Evolutionary conservation across 2,113 vertebrate genomes (phyloP), one percentile per base, ranked within the genome.

Genomic region (Peromyscus maniculatus): DNA sequence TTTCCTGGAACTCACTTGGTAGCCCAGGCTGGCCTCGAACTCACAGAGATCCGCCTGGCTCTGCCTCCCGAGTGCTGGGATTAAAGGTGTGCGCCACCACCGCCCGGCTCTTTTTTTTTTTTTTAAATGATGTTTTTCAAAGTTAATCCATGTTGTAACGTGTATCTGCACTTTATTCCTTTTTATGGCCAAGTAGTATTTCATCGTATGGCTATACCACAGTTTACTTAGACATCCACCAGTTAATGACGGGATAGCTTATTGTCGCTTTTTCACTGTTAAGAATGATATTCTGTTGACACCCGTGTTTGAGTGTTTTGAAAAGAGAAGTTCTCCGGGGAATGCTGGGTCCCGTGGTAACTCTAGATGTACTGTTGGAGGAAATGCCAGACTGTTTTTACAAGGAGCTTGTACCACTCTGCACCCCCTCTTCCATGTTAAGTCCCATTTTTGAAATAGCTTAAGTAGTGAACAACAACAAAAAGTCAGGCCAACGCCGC

Each of bases 71-170:
- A n/a, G n/a, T n/a, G n/a, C n/a, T n/a, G n/a, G n/a, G n/a, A n/a
- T n/a, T n/a, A n/a, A n/a, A n/a, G n/a, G n/a, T n/a, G n/a, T n/a
- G n/a, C n/a, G n/a, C n/a, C n/a, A n/a, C n/a, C n/a, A n/a, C n/a
- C n/a, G n/a, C n/a, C n/a, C n/a, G n/a, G n/a, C n/a, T n/a, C n/a
- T 43, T 43, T 49, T 31, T 43, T 43, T 43, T 49, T 31, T 43
- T 72, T 64, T 93, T 84, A 82, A 84, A n/a, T 72, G 28, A n/a
- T 80, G 21, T 95, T 74, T 95, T 83, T 95, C 69, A 78, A 4
- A 59, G 39, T 91, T 93, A 72, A 55, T 86, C 72, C 46, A 33
- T 64, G n/a, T 71, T 62, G 21, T 66, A 84, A 52, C 31, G 33
- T 33, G 0, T 72, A n/a, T 28, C 86, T 88, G 11, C 21, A 55